phyloP scores from a whole-genome alignment of 2,888 invertebrate genomes.

The Heliconius aoede region DNA sequence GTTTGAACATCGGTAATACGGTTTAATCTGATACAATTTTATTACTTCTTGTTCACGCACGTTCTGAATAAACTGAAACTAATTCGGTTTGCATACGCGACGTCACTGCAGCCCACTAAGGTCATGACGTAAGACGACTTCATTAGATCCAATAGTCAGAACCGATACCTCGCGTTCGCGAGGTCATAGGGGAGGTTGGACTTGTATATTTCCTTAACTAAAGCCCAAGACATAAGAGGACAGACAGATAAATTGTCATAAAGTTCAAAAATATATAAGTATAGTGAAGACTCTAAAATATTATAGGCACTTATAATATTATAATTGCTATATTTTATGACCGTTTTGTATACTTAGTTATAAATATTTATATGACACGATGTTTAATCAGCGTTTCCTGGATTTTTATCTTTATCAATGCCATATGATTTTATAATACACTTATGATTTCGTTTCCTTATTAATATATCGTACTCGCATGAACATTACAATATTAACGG shows the following conservation, averaged over 20 bases:
- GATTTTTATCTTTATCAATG: conserved; percentile 39
- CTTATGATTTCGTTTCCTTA: conserved; percentile 46
- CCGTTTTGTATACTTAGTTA: background rate
- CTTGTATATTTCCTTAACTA: conserved; percentile 41
- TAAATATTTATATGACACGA: conserved; percentile 14
- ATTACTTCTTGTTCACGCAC: background rate
- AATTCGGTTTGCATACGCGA: conserved; percentile 67
- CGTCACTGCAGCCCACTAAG: conserved; percentile 75
- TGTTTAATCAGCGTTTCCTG: conserved; percentile 26
- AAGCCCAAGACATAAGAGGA: conserved; percentile 27
- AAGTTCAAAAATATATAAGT: background rate
- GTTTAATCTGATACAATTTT: background rate
- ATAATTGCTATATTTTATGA: conserved; percentile 2
- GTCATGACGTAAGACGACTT: conserved; percentile 78
- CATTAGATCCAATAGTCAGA: conserved; percentile 49
- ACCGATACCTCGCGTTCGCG: conserved; percentile 34
- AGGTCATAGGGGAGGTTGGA: conserved; percentile 43
- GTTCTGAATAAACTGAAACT: conserved; percentile 42
- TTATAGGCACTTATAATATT: background rate
- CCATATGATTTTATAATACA: conserved; percentile 24
- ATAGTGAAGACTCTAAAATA: background rate
- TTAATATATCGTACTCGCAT: conserved; percentile 5
- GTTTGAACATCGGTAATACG: background rate
- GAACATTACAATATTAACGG: background rate
- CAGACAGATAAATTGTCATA: background rate